Conservation (phyloP, 2,797 vertebrate species). For the Champsocephalus gunnari region DNA sequence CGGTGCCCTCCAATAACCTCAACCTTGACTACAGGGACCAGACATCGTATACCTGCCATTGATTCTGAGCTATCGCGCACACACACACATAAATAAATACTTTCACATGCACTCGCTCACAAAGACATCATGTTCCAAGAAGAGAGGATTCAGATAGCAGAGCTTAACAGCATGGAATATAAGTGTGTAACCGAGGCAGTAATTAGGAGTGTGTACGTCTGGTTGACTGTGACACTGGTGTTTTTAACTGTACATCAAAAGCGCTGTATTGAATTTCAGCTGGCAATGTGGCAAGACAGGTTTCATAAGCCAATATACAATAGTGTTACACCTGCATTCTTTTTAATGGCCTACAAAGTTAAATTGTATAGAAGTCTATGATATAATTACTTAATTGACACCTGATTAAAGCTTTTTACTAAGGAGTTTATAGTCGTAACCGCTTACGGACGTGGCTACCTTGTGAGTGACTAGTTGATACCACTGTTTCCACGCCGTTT, state of each 20-base stretch:
- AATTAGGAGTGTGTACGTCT: conserved; percentile 3
- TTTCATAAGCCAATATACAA: too few relatives aligned
- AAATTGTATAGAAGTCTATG: too few relatives aligned
- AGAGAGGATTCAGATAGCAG: not conserved
- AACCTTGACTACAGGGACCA: conserved; percentile 42
- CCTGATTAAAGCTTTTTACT: too few relatives aligned
- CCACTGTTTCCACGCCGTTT: too few relatives aligned
- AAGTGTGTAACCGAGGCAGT: not conserved
- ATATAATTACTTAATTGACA: too few relatives aligned
- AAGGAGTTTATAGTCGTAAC: too few relatives aligned
- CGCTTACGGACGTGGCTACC: too few relatives aligned
- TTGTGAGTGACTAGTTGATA: too few relatives aligned
- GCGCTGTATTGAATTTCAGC: not conserved
- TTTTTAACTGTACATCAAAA: conserved; percentile 5
- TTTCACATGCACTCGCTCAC: not conserved
- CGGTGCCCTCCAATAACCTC: conserved; percentile 19
- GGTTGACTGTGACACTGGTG: not conserved
- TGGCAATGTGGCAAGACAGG: too few relatives aligned
- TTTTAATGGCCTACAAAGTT: too few relatives aligned
- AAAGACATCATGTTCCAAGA: not conserved
- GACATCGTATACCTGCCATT: conserved; percentile 46
- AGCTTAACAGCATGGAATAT: conserved; percentile 15
- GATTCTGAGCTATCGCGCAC: conserved; percentile 16
- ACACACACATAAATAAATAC: conserved; percentile 15
- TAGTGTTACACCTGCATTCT: too few relatives aligned